Conservation (phyloP, 30 jellyfish, hydroid and myxozoan genomes). For the Chrysaora quinquecirrha region DNA sequence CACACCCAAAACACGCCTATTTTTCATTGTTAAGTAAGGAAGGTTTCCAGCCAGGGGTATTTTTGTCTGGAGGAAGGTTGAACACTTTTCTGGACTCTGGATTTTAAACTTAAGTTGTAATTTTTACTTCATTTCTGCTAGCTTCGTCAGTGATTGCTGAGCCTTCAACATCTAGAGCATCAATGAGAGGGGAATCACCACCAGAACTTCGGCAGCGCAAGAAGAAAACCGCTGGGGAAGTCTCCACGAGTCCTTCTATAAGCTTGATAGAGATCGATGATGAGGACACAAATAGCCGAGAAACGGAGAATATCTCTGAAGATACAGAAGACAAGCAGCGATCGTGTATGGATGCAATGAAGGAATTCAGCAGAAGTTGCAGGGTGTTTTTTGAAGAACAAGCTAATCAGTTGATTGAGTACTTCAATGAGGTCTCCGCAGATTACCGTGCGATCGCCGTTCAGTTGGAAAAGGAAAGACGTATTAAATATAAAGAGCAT, state of each 20-base stretch:
- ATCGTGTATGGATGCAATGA: conserved; percentile 60
- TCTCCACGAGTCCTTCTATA: conserved; percentile 29
- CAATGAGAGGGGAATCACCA: conserved; percentile 8
- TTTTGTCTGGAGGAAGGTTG: too few species aligned
- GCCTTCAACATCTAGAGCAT: conserved; percentile 39
- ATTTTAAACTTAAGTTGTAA: too few species aligned
- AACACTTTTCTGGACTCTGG: too few species aligned
- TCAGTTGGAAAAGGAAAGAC: conserved; percentile 81
- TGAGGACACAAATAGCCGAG: conserved; percentile 42
- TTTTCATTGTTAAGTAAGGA: too few species aligned
- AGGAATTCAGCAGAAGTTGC: conserved; percentile 47
- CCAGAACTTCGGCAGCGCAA: conserved; percentile 42
- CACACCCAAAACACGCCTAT: too few species aligned
- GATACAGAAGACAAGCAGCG: conserved; percentile 44
- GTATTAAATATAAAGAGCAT: conserved; percentile 53
- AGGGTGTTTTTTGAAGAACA: conserved; percentile 56
- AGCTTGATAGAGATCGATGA: conserved; percentile 51
- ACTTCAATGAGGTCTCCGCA: conserved; percentile 80
- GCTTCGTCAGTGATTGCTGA: conserved; percentile 35
- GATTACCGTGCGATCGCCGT: conserved; percentile 91
- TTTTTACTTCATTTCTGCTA: too few species aligned
- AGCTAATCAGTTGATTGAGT: conserved; percentile 52
- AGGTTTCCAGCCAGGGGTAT: too few species aligned
- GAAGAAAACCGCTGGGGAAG: conserved; percentile 18
- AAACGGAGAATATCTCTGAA: conserved; percentile 24